A percentile compares a stretch with the other conserved stretches of the same genome.
Conservation (phyloP, 2,797 vertebrate species). For the Triplophysa bombifrons region DNA sequence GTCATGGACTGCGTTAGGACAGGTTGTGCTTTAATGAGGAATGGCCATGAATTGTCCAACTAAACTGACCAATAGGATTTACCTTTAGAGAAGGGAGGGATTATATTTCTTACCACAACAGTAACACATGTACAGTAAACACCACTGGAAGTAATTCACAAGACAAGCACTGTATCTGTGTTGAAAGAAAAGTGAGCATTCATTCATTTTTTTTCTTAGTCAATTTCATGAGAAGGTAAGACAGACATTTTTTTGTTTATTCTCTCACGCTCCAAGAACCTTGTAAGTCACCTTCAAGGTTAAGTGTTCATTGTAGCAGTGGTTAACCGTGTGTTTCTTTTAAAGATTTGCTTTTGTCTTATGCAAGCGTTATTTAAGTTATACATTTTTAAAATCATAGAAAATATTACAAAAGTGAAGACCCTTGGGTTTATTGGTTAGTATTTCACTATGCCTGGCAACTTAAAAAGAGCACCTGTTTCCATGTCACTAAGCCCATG, state of each 20-base stretch:
- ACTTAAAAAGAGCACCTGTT: not conserved
- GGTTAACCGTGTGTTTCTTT: not conserved
- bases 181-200: slow-evolving; percentile 11
- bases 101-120: slow-evolving; percentile 27
- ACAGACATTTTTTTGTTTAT: not conserved
- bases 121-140: slow-evolving; percentile 21
- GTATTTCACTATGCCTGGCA: not conserved
- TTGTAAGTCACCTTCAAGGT: slow-evolving; percentile 1
- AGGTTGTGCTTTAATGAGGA: slow-evolving; percentile 5
- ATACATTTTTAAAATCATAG: not conserved
- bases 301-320: not conserved
- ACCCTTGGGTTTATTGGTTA: not conserved
- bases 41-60: slow-evolving; percentile 5
- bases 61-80: slow-evolving; percentile 28
- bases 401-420: not conserved
- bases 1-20: not conserved
- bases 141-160: not conserved
- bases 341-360: not conserved
- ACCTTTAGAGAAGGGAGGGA: not conserved
- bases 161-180: not conserved
- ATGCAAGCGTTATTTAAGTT: not conserved
- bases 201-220: not conserved
- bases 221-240: slow-evolving; percentile 25
- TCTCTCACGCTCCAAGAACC: not conserved
- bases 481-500: not conserved